Conservation (phyloP, 2,888 invertebrate species). For the Leptinotarsa peninsularis region DNA sequence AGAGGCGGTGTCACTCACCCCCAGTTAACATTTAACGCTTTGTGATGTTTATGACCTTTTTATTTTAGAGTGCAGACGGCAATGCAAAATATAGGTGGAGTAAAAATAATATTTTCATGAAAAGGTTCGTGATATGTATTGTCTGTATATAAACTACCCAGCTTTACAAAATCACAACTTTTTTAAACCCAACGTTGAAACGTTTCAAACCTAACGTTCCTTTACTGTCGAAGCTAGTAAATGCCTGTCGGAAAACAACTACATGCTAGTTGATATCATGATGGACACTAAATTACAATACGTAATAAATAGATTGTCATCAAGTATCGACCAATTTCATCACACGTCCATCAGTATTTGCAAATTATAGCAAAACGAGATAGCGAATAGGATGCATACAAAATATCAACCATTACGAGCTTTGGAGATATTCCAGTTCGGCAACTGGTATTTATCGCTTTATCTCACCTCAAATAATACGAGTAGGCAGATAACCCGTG, state of each 20-base stretch:
- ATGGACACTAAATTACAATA: too few species aligned
- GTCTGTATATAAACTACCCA: too few species aligned
- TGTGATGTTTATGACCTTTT: background rate
- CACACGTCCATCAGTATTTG: background rate
- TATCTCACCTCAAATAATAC: conserved; percentile 2
- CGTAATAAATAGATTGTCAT: background rate
- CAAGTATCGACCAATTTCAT: too few species aligned
- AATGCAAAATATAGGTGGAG: background rate
- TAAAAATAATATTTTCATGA: too few species aligned
- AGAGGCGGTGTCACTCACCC: conserved; percentile 6
- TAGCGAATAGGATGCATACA: background rate
- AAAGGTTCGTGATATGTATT: too few species aligned
- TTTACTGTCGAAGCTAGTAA: too few species aligned
- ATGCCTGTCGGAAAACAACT: too few species aligned
- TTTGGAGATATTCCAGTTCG: background rate
- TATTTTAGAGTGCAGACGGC: background rate
- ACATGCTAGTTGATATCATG: too few species aligned
- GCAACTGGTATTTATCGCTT: background rate
- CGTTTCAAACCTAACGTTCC: too few species aligned
- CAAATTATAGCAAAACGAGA: background rate
- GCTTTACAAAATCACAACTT: too few species aligned
- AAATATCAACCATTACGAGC: background rate
- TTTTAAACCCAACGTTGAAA: too few species aligned
- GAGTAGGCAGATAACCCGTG: conserved; percentile 4
- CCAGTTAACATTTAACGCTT: background rate